These are phyloP conservation scores for Scaptodrosophila latifasciaeformis DNA, from an alignment of 2,888 invertebrate species.

Conservation along the genomic window DNA sequence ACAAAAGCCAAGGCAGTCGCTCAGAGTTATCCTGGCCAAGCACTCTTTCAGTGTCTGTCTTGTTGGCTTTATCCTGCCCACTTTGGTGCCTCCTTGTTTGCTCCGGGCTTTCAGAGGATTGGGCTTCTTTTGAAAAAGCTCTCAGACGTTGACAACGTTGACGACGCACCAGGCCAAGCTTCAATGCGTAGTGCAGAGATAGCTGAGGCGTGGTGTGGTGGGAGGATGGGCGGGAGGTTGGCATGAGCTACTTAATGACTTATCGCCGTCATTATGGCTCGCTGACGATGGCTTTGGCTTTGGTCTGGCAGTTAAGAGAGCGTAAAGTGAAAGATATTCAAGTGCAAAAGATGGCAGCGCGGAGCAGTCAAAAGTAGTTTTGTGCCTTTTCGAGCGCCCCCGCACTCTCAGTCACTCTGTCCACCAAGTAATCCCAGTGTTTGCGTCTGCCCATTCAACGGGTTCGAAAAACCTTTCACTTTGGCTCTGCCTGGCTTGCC, in stretches of 20 bases:
- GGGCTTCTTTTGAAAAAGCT: no score
- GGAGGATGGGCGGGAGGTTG: no score
- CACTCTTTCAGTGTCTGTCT: no score
- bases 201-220: no score
- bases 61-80: no score
- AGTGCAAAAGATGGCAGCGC: constrained; percentile 39
- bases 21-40: no score
- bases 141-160: no score
- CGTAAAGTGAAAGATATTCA: constrained; percentile 54
- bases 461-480: constrained; percentile 40
- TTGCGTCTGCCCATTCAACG: no score
- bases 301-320: constrained; percentile 50
- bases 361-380: constrained; percentile 3
- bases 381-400: constrained; percentile 11
- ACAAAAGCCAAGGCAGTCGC: no score
- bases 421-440: constrained; percentile 7
- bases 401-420: constrained; percentile 20
- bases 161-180: no score
- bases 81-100: no score
- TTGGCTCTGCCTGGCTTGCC: not conserved
- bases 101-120: no score
- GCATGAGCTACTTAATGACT: constrained; percentile 63
- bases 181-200: constrained; percentile 11
- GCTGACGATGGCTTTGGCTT: constrained; percentile 31
- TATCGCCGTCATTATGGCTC: constrained; percentile 55